Base-by-base conservation (phyloP, 1,140 invertebrate species). In the Belonocnema kinseyi region DNA sequence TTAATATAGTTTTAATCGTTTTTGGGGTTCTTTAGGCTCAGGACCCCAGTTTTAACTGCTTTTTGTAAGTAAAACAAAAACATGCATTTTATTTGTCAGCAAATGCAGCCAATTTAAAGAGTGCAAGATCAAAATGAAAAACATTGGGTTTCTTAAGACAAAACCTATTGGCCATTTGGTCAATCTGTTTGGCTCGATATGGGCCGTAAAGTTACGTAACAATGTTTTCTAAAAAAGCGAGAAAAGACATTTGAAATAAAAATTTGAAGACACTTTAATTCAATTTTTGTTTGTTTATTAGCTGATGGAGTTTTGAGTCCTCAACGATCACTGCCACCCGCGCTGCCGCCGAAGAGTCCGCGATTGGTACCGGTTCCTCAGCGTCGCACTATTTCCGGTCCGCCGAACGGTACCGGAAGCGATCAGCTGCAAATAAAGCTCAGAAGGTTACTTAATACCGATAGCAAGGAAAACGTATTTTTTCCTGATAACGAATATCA, bases 361-460 rank as follows among this genome's bases (percentile, higher is more conserved):
- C 90, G 92, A 17, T 83, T 92, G 54, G 87, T 92, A 76, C 87
- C 89, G 72, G 82, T 90, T 76, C 90, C 90, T 17, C 90, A 91
- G 78, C 83, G 91, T 56, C 88, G 91, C 11, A 88, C 91, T 10
- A 89, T 90, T 80, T 88, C 88, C 76, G 89, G 89, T 14, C 86
- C 87, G n/a, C 85, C 86, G 19, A 86, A 85, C 74, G 81, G 82
- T 46, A 88, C 84, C 75, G 88, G 90, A 46, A 91, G 91, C 53
- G 95, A 96, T 84, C 93, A 96, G 72, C 89, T 97, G 77, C 96
- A 97, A 90, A 95, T 94, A 74, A 96, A 96, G 82, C 88, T 97
- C 58, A 92, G 96, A 21, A 92, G 95, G 79, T 90, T 97, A 58
- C 89, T 97, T 0, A 95, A 95, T 79, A 93, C 94, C 17, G 95